Conservation (phyloP, 2,888 invertebrate species). For the Drosophila mimica region DNA sequence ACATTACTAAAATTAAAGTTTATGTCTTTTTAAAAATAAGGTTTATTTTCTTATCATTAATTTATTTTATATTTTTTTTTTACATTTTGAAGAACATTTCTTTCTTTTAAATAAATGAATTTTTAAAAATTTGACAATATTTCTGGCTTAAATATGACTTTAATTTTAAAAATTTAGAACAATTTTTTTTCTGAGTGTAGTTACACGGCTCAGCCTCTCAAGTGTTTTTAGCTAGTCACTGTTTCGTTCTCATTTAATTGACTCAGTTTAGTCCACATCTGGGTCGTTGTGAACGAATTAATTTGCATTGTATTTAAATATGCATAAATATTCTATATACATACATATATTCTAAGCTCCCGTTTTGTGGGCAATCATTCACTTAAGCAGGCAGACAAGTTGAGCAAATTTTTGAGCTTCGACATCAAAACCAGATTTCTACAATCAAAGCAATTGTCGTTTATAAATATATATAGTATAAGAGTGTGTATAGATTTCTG, state of each 20-base stretch:
- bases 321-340: constrained; percentile 25
- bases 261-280: constrained; percentile 36
- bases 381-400: constrained; percentile 57
- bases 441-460: constrained; percentile 1
- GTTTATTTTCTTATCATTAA: neutral
- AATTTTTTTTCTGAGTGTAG: neutral
- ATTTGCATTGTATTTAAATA: constrained; percentile 51
- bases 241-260: constrained; percentile 42
- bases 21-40: neutral
- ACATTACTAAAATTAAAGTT: no score
- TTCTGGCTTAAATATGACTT: no score
- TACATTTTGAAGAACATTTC: no score
- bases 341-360: constrained; percentile 58
- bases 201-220: constrained; percentile 1
- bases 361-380: constrained; percentile 70
- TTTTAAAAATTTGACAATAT: no score
- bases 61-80: no score
- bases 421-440: neutral
- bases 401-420: neutral
- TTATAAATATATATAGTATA: neutral
- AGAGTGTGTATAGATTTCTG: neutral
- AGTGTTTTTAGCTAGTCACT: neutral
- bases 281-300: constrained; percentile 23
- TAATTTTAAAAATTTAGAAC: no score
- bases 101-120: no score